These are phyloP conservation scores for Phalanger gymnotis DNA, from an alignment of 2,797 vertebrate genomes.

Conservation along the genomic window DNA sequence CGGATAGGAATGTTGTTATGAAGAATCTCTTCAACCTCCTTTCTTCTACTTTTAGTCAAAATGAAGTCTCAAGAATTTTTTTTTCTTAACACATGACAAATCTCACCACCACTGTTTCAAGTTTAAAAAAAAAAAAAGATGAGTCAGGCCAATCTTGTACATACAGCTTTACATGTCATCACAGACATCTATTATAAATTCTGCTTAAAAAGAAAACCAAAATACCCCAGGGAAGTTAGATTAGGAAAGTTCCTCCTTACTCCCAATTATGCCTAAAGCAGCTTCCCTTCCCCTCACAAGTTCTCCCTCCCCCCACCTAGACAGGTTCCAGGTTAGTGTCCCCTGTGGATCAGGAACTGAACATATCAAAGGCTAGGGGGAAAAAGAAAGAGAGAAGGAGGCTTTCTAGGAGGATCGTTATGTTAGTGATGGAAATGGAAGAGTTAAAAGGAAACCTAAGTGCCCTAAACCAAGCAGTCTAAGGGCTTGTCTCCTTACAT, in stretches of 20 bases:
- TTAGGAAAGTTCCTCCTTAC: background rate
- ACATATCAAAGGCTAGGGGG: background rate
- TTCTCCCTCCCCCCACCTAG: background rate
- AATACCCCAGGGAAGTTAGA: constrained; percentile 6
- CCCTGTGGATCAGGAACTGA: background rate
- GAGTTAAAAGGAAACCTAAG: constrained; percentile 60
- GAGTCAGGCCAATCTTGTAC: constrained; percentile 1
- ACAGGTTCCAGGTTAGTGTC: background rate
- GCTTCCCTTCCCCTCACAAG: background rate
- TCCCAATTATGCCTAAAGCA: background rate
- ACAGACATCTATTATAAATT: background rate
- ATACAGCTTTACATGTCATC: constrained; percentile 2
- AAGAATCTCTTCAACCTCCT: background rate
- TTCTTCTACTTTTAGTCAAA: constrained; percentile 38
- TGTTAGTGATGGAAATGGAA: constrained; percentile 17
- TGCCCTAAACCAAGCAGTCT: constrained; percentile 21
- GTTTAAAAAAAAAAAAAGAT: constrained; percentile 54
- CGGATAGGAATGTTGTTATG: background rate
- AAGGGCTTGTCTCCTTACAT: constrained; percentile 65
- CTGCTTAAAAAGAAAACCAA: constrained; percentile 45
- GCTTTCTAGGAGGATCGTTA: background rate
- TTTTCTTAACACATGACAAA: constrained; percentile 56
- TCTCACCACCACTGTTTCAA: constrained; percentile 40
- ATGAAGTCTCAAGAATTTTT: constrained; percentile 13
- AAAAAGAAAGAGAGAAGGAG: background rate